Base-by-base conservation (phyloP, 2,888 invertebrate species). In the Chaetogeoica ovagalla region DNA sequence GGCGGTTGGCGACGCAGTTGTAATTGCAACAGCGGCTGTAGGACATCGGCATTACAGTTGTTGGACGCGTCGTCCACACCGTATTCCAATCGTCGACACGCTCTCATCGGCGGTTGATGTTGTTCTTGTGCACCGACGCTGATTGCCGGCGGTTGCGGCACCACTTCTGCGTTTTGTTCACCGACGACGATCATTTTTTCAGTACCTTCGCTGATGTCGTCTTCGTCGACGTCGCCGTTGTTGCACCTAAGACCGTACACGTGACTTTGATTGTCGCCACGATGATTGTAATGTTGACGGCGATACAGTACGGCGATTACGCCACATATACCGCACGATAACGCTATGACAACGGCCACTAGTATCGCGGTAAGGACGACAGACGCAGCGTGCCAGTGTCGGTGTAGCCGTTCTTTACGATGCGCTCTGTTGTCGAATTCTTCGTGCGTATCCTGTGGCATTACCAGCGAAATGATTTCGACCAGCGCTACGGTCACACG, bases 271-370 rank as follows among this genome's bases (percentile, higher is more conserved):
- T 30, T 52, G 60, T 19, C 63, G 60, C 23, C 17, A 7, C 55
- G 74, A 11, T 23, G 15, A 19, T 52, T 37, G 65, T 21, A 65
- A 23, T 39, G n/a, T 15, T 39, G 74, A 15, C 73, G 62, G 37
- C 74, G 74, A 55, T 74, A 74, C 39, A 74, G 21, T 17, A 74
- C 7, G 8, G 74, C 65, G 7, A 65, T 55, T 23, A 57, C 65
- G 23, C 37, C 55, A 19, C 63, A 74, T 6, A 74, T 65, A 52
- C 74, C 63, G 39, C 74, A 74, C 5, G 74, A 74, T 19, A 74
- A 39, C 57, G 74, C 74, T 9, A 21, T 30, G 55, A 65, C 74
- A 17, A 74, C 74, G 65, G 55, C 63, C 17, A 74, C 55, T 21
- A 74, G 55, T 0, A 65, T n/a, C 2, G 63, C 74, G 39, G 74